Conservation (phyloP, 2,888 invertebrate genomes). For the Tanytarsus gracilentus region DNA sequence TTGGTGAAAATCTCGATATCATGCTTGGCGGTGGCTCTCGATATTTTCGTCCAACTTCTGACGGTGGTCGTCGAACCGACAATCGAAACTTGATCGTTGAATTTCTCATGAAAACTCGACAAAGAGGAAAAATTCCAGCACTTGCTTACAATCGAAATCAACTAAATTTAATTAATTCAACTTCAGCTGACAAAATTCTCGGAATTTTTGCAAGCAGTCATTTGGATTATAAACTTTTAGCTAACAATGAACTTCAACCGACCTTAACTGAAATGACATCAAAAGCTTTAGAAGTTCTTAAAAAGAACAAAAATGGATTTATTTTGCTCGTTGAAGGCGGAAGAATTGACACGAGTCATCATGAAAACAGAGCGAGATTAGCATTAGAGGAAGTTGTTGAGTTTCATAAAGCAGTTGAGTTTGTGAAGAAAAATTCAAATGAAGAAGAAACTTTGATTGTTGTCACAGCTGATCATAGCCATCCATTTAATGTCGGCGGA, state of each 20-base stretch:
- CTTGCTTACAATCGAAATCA: conserved; percentile 47
- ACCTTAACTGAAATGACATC: conserved; percentile 62
- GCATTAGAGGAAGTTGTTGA: conserved; percentile 67
- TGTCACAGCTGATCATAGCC: conserved; percentile 66
- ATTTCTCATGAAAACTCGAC: background rate
- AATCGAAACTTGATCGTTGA: conserved; percentile 25
- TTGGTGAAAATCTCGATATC: conserved; percentile 48
- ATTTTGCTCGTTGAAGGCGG: conserved; percentile 65
- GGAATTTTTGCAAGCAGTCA: conserved; percentile 54
- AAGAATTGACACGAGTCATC: conserved; percentile 63
- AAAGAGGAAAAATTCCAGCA: conserved; percentile 36
- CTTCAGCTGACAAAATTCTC: conserved; percentile 46
- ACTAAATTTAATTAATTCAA: background rate
- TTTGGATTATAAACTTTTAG: conserved; percentile 52
- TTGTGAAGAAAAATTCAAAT: conserved; percentile 49
- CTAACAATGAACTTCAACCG: conserved; percentile 47
- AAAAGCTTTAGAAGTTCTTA: conserved; percentile 57
- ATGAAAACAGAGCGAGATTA: conserved; percentile 52
- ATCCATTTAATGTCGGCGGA: conserved; percentile 60
- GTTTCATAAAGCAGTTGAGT: conserved; percentile 56
- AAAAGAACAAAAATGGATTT: conserved; percentile 51
- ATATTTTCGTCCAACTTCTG: conserved; percentile 44
- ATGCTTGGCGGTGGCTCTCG: conserved; percentile 45
- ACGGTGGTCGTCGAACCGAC: conserved; percentile 35
- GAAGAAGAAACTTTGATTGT: conserved; percentile 61